Evolutionary conservation across 1,140 invertebrate genomes (phyloP), one percentile per base, ranked within the genome.

Genomic region (Brachionus manjavacas): DNA sequence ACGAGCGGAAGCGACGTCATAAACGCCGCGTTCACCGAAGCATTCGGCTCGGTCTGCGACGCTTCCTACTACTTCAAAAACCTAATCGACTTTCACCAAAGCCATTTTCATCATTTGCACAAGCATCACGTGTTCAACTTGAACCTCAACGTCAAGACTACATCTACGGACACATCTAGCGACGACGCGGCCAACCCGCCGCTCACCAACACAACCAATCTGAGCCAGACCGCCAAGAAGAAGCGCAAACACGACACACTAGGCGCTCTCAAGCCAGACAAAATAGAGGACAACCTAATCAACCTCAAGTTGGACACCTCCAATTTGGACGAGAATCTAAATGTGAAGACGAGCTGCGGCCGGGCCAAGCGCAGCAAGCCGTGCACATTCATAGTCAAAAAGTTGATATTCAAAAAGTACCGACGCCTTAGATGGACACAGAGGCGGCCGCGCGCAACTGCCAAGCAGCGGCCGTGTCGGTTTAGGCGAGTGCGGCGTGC

Each of bases 91-190:
- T 72, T 72, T 72, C 68, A 72, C 39, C 68, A 72, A 23, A 72
- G 39, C 39, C 68, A 72, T 9, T 72, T 72, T 68, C 66, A 68
- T 11, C 66, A 68, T n/a, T 72, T 72, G 68, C 68, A 72, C 35
- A 35, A 41, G 23, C 68, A 72, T 23, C 68, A 72, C 35, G 35
- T 72, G 68, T 72, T 72, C 39, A 72, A 72, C 20, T 16, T 72
- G 16, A 72, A 72, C 31, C 12, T 72, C 14, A 72, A 43, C 68
- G 39, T 72, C 2, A 72, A 72, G 39, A 41, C 6, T 23, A 72
- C 68, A 72, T 72, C 68, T 72, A 23, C 68, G 39, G 68, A 72
- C 14, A 72, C 68, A 72, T 72, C 68, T 72, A 72, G n/a, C 14
- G 68, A 72, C 2, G 39, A 14, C 14, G 35, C 8, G n/a, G 31